Base-by-base conservation (phyloP, 2,113 vertebrate genomes). In the Morone chrysops region DNA sequence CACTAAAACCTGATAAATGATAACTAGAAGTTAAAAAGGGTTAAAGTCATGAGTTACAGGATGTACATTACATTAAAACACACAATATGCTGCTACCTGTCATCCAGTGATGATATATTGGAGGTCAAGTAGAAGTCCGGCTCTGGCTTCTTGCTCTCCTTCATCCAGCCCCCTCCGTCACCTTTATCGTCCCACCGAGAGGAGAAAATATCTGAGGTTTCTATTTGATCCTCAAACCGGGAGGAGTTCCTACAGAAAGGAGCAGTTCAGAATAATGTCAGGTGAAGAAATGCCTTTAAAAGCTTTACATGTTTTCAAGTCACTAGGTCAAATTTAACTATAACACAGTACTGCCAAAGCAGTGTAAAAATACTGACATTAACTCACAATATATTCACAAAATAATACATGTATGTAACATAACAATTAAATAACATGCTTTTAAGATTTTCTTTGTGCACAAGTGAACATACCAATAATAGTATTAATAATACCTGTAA, bases 161-260 rank as follows among this genome's bases (percentile, higher is more conserved):
- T 97, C 85, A 95, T 96, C 96, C 97, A 97, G 25, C 94, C 96
- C 54, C 93, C 86, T 50, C 92, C 89, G 62, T 96, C 95, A 0
- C 94, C 70, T 47, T 69, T 78, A 38, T 96, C 95, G 0, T 95
- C 95, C 97, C 97, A 98, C 54, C 93, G 94, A 0, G 96, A 93
- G 56, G 96, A 96, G 80, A 94, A 93, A 13, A 31, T 92, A 75
- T 95, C 95, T 17, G 94, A 92, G 1, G 94, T 11, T 47, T 97
- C 96, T 12, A 89, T 51, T 2, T 94, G 87, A 68, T 97, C 95
- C 0, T 96, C 97, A 20, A 95, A 96, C 61, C 95, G 97, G 65
- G 68, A 82, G 0, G 85, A 50, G 25, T 81, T 14, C 76, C 94
- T 93, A 16, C 50, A 73, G 1, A 31, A 8, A 60, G 1, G 73